Base-by-base conservation (phyloP, 2,888 invertebrate species). In the Polydrusus cervinus region DNA sequence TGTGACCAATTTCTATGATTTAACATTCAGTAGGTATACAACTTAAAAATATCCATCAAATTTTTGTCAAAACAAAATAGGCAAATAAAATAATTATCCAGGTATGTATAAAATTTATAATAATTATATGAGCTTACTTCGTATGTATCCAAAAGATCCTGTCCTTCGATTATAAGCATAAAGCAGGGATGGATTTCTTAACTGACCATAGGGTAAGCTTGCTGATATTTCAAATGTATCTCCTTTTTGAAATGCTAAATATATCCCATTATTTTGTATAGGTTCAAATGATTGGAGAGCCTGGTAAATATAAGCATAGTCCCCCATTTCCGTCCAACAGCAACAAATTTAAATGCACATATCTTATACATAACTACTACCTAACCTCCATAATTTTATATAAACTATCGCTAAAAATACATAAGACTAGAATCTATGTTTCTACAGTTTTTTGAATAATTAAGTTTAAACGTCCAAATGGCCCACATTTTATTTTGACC, bases 101-200 rank as follows among this genome's bases (percentile, higher is more conserved):
- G 25, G 25, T 25, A 25, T 25, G 5, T 5, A n/a, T 5, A 25
- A 25, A 25, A 25, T 25, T 25, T 16, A 18, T 51, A 20, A 18
- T 0, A 20, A 3, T 11, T 13, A 20, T 20, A 45, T 25, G 55
- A 13, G 55, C 76, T 81, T 85, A 86, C 88, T 86, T 81, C 87
- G 87, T 71, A 88, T 85, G 80, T 87, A 88, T 78, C 88, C 88
- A 80, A 82, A 81, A 64, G 82, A 81, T 66, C 85, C 84, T 14
- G 87, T 87, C 70, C 87, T 83, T 77, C 86, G 82, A 80, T 88
- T 88, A 76, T 85, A 86, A 43, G 87, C 88, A 78, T 84, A 84
- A 43, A 88, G 79, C 85, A 87, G 86, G 40, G 87, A 87, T 67
- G 85, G 85, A 69, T 83, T 81, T 80, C 84, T 80, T 78, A 82